Evolutionary conservation across 2,113 vertebrate species (phyloP).

Genomic region (Alexandromys fortis): DNA sequence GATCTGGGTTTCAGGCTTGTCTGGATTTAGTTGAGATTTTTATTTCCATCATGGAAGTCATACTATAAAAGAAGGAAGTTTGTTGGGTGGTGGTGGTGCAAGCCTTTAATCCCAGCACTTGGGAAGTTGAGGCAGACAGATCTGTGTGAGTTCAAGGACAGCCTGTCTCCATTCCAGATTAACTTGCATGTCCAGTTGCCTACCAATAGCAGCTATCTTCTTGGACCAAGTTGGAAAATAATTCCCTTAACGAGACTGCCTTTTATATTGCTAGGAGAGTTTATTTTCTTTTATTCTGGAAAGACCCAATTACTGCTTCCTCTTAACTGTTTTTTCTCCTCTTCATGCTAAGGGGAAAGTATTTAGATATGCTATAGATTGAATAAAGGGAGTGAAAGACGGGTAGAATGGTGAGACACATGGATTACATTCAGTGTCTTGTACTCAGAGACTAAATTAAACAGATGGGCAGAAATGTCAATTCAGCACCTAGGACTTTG

Average conservation of each 20-base stretch:
- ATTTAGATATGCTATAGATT: neutral
- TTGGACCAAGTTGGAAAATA: slow-evolving; percentile 6
- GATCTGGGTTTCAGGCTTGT: neutral
- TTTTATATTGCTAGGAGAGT: neutral
- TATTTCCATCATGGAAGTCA: slow-evolving; percentile 20
- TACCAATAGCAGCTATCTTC: slow-evolving; percentile 18
- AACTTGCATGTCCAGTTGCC: neutral
- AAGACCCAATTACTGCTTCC: neutral
- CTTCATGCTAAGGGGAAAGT: neutral
- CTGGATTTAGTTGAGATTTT: slow-evolving; percentile 16
- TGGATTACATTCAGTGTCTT: neutral
- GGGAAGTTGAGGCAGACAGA: too few species aligned
- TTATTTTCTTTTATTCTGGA: slow-evolving; percentile 24
- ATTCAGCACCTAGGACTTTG: neutral
- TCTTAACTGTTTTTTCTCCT: neutral
- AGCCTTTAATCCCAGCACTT: too few species aligned
- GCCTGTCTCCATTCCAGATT: neutral
- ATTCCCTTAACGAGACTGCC: neutral
- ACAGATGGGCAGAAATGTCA: slow-evolving; percentile 42
- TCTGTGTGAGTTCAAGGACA: too few species aligned
- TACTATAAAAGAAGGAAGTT: neutral
- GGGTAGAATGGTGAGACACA: neutral
- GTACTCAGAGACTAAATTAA: neutral
- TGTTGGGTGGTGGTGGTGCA: too few species aligned
- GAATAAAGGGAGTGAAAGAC: neutral